Conservation (phyloP, 2,113 vertebrate species). For the Bufo gargarizans region DNA sequence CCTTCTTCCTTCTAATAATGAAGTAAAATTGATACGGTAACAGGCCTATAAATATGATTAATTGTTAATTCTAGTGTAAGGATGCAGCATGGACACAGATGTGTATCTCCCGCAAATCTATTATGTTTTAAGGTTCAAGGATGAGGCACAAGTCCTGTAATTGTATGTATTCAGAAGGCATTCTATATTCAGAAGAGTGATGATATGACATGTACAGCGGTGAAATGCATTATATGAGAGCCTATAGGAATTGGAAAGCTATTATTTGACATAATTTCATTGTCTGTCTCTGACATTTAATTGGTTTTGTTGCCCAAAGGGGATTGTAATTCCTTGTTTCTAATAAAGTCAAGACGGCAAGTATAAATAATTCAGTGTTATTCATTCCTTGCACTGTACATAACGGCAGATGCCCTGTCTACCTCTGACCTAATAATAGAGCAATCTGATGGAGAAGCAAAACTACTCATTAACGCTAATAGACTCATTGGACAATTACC, state of each 20-base stretch:
- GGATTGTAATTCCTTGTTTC: constrained; percentile 63
- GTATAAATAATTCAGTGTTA: constrained; percentile 69
- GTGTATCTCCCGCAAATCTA: background rate
- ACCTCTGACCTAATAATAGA: constrained; percentile 65
- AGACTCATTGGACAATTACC: constrained; percentile 59
- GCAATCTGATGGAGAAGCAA: constrained; percentile 59
- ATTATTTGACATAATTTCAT: constrained; percentile 61
- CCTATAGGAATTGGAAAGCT: constrained; percentile 26
- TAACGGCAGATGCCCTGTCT: constrained; percentile 63
- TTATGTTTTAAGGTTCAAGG: background rate
- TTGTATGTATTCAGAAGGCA: constrained; percentile 4
- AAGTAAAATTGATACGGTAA: background rate
- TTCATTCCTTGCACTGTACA: constrained; percentile 68
- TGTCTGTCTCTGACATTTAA: constrained; percentile 63
- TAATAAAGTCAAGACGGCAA: constrained; percentile 59
- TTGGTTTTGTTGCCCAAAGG: constrained; percentile 64
- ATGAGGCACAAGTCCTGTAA: constrained; percentile 6
- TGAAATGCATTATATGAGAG: constrained; percentile 18
- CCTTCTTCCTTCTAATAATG: background rate
- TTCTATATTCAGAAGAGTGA: too few relatives aligned
- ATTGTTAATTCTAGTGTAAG: background rate
- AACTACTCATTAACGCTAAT: constrained; percentile 61
- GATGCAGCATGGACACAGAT: background rate
- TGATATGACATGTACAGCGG: constrained; percentile 16
- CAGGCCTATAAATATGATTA: constrained; percentile 13